phyloP scores from a whole-genome alignment of 2,797 vertebrate genomes.

The Pangasius larnaudii region DNA sequence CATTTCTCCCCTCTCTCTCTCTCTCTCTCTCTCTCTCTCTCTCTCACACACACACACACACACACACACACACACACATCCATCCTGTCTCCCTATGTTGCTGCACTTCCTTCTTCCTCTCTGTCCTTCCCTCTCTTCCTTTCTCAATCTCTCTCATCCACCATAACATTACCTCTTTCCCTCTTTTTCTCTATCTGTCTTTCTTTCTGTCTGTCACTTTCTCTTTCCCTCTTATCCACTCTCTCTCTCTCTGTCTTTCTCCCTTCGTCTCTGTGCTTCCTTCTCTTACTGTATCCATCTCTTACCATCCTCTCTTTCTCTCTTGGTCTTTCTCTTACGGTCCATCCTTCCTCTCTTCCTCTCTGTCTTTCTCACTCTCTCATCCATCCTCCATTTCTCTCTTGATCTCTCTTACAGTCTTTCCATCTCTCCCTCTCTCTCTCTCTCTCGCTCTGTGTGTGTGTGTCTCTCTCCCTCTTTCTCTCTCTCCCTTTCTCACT shows the following conservation, averaged over 20 bases:
- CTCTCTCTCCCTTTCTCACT: not conserved
- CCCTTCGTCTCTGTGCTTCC: not conserved
- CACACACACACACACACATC: too few relatives aligned
- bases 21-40: not conserved
- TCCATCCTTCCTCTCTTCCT: too few relatives aligned
- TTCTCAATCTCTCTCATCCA: not conserved
- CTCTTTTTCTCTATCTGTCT: not conserved
- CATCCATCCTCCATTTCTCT: not conserved
- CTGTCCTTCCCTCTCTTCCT: not conserved
- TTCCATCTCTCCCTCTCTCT: not conserved
- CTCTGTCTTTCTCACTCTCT: not conserved
- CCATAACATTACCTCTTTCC: not conserved
- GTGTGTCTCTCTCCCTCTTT: not conserved
- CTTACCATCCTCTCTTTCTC: not conserved
- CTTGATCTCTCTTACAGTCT: too few relatives aligned
- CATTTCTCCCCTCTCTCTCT: conserved; percentile 11
- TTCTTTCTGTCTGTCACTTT: not conserved
- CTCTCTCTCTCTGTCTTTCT: not conserved
- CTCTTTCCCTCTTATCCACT: not conserved
- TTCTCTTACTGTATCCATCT: not conserved
- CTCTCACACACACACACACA: not conserved
- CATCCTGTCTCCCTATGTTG: not conserved
- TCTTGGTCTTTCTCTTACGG: not conserved
- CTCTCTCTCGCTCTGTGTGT: too few relatives aligned
- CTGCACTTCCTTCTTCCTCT: not conserved